Base-by-base conservation (phyloP, 1,140 invertebrate species). In the Archivesica marissinica region DNA sequence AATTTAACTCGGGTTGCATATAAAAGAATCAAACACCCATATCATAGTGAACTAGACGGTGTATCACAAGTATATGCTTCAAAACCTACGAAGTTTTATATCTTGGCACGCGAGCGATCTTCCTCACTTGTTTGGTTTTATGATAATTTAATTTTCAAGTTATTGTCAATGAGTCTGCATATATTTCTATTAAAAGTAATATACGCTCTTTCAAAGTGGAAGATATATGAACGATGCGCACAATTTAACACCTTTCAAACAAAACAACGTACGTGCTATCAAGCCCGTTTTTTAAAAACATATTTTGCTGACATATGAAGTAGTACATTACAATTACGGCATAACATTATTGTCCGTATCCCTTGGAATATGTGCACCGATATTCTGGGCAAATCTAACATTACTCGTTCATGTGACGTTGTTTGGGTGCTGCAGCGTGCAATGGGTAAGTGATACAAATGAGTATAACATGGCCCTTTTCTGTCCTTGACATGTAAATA, bases 101-200 rank as follows among this genome's bases (percentile, higher is more conserved):
- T 38, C 66, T 70, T 44, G 44, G 44, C 66, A 70, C 66, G 38
- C 38, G 44, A 72, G 50, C 47, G 30, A 28, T 44, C 39, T 28
- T n/a, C 20, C 30, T 72, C 39, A n/a, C 15, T 33, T 33, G 39
- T 23, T 50, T 47, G 38, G 41, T 47, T 30, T 44, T 72, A 72
- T 47, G 30, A 47, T 72, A 25, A 28, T 50, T 50, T 70, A n/a
- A n/a, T n/a, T 47, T 33, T 30, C 1, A 44, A 72, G 47, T 47
- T 25, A 44, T 72, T 47, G 17, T 72, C 3, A 72, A 33, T 47
- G 68, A 44, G 47, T 47, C 28, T 9, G 39, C 47, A 50, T 50
- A 47, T 44, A 72, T 47, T 72, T 44, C 28, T 47, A 72, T 72
- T 72, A 47, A 70, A 72, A 72, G 38, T 50, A 44, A 72, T 25